phyloP scores from a whole-genome alignment of 1,140 invertebrate genomes.

The Eriocheir sinensis region DNA sequence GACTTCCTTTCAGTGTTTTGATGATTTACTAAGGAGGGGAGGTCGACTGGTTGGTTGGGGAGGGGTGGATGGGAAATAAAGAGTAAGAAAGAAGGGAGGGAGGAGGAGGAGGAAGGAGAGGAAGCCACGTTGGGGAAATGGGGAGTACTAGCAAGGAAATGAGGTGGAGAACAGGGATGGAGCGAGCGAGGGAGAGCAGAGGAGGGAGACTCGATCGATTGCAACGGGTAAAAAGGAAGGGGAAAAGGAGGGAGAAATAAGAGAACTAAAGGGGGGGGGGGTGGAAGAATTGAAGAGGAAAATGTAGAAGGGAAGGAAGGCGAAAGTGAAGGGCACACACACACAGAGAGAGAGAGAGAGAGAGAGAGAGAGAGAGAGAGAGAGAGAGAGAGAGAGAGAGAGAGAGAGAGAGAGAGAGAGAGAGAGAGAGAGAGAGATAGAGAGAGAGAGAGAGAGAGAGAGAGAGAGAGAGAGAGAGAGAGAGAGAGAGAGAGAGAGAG shows the following conservation, averaged over 20 bases:
- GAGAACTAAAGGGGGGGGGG: neutral
- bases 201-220: neutral
- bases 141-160: neutral
- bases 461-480: neutral
- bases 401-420: neutral
- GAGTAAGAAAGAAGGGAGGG: neutral
- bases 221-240: neutral
- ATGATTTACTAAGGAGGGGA: neutral
- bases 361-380: neutral
- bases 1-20: no score
- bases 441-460: neutral
- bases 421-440: neutral
- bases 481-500: constrained; percentile 3
- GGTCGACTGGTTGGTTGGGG: neutral
- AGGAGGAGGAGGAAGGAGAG: neutral
- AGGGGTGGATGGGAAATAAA: neutral
- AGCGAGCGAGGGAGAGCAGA: no score
- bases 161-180: neutral
- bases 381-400: neutral
- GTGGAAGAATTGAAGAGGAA: neutral
- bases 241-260: neutral
- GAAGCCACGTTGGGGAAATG: neutral
- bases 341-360: neutral
- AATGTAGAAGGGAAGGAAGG: neutral
- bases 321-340: neutral